Evolutionary conservation across 2,113 vertebrate species (phyloP).

Genomic region (Aramus guarauna): DNA sequence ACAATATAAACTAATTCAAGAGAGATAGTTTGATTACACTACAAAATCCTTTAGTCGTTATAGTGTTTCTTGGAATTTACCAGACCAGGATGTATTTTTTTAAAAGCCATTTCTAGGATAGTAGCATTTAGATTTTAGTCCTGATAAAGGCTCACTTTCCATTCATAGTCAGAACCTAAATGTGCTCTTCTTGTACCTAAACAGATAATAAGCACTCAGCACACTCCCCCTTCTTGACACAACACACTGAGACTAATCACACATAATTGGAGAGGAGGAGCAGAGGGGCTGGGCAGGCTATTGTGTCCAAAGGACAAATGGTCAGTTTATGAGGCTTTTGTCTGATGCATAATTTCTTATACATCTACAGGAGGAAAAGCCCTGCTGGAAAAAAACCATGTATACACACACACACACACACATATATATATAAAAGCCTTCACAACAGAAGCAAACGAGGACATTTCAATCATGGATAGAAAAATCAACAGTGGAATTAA

Average conservation of each 20-base stretch:
- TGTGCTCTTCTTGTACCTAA: constrained; percentile 86
- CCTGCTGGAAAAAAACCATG: constrained; percentile 45
- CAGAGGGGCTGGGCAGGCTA: constrained; percentile 91
- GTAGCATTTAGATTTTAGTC: constrained; percentile 75
- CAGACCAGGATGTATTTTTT: constrained; percentile 46
- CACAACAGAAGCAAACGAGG: background rate
- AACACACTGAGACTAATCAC: constrained; percentile 99
- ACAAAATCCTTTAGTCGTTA: constrained; percentile 6
- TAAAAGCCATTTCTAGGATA: constrained; percentile 43
- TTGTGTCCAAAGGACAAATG: constrained; percentile 99
- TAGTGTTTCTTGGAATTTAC: constrained; percentile 40
- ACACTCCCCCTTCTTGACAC: constrained; percentile 98
- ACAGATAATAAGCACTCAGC: constrained; percentile 88
- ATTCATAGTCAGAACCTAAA: constrained; percentile 82
- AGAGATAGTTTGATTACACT: background rate
- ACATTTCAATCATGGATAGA: background rate
- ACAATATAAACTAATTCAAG: constrained; percentile 35
- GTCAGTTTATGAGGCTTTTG: constrained; percentile 99
- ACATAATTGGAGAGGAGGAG: constrained; percentile 99
- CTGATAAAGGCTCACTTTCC: constrained; percentile 83
- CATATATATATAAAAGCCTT: background rate
- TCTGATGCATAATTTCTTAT: constrained; percentile 87
- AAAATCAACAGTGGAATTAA: constrained; percentile 25
- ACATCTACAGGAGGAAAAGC: constrained; percentile 67
- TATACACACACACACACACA: background rate